phyloP scores from a whole-genome alignment of 2,888 invertebrate species.

The Caradrina kadenii region DNA sequence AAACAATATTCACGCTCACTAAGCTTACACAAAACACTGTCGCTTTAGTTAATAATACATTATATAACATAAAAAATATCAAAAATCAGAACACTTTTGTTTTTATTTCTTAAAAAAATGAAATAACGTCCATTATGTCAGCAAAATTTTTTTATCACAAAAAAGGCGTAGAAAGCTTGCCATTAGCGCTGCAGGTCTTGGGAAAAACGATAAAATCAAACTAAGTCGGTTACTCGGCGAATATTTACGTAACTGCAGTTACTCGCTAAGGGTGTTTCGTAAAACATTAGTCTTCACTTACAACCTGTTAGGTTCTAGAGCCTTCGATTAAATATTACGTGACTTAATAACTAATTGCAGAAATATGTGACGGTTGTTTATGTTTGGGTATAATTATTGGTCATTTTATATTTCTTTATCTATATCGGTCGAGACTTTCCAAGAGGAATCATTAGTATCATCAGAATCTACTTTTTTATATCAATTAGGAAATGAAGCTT shows the following conservation, averaged over 20 bases:
- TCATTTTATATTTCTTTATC: neutral
- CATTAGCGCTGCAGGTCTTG: conserved; percentile 21
- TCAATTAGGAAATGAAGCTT: too few species aligned
- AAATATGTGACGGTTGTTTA: conserved; percentile 1
- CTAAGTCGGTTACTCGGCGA: conserved; percentile 55
- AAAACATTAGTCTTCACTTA: conserved; percentile 47
- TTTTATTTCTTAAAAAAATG: neutral
- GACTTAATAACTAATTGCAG: conserved; percentile 23
- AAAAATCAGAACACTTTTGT: neutral
- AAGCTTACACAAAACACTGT: neutral
- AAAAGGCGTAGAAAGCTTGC: conserved; percentile 17
- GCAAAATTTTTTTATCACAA: conserved; percentile 8
- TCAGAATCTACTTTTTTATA: too few species aligned
- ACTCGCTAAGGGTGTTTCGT: conserved; percentile 53
- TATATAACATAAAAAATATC: neutral
- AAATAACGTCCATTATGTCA: conserved; percentile 1
- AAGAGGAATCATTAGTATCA: too few species aligned
- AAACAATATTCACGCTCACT: neutral
- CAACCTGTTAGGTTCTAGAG: conserved; percentile 36
- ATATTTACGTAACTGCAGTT: conserved; percentile 53
- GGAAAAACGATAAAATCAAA: conserved; percentile 51
- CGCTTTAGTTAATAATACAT: neutral
- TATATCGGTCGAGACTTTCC: neutral
- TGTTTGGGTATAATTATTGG: neutral
- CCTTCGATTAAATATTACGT: conserved; percentile 30